A percentile compares a stretch with the other conserved stretches of the same genome.
Conservation (phyloP, 2,797 vertebrate genomes). For the Hoplostethus mediterraneus region DNA sequence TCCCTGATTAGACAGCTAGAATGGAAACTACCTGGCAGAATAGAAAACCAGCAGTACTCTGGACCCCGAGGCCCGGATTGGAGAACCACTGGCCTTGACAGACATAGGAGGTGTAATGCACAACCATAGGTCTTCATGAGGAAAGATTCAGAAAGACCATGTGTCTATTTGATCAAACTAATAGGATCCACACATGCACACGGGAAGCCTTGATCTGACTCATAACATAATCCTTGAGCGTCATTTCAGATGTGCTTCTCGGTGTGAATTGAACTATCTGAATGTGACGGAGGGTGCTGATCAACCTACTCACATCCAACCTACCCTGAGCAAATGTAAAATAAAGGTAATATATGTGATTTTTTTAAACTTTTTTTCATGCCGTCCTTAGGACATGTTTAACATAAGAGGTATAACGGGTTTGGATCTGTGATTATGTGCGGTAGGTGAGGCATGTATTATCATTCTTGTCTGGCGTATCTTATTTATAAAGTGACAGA, state of each 20-base stretch:
- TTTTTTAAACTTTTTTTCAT: conserved; percentile 7
- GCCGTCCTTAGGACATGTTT: conserved; percentile 15
- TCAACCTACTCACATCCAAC: conserved; percentile 31
- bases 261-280: conserved; percentile 45
- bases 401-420: conserved; percentile 19
- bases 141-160: conserved; percentile 5
- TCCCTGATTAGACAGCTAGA: too few species aligned
- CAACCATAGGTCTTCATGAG: conserved; percentile 15
- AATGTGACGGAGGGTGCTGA: conserved; percentile 22
- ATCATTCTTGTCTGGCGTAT: conserved; percentile 14
- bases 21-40: too few species aligned
- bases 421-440: conserved; percentile 20
- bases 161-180: conserved; percentile 34
- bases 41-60: too few species aligned
- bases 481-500: not conserved
- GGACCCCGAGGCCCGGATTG: too few species aligned
- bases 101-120: not conserved
- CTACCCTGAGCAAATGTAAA: not conserved
- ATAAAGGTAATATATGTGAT: conserved; percentile 37
- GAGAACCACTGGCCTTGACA: not conserved
- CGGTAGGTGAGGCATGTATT: conserved; percentile 32
- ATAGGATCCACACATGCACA: conserved; percentile 24
- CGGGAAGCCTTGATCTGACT: conserved; percentile 31
- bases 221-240: conserved; percentile 36
- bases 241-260: conserved; percentile 41